Evolutionary conservation across 92 coral and sea anemone genomes (phyloP).

Genomic region (Meandrina meandrites): DNA sequence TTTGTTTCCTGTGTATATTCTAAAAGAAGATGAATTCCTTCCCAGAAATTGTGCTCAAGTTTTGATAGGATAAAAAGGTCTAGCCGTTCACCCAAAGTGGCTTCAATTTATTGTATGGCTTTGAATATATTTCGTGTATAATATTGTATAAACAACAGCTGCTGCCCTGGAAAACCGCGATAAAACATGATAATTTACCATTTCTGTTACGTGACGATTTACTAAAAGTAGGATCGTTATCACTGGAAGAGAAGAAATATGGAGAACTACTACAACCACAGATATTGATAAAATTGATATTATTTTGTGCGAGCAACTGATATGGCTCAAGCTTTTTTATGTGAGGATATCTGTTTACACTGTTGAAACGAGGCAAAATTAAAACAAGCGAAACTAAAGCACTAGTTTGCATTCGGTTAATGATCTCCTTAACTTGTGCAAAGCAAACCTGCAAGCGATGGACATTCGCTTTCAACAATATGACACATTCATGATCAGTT

Average conservation of each 20-base stretch:
- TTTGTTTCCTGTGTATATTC: neutral
- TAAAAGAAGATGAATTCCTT: neutral
- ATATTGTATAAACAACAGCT: neutral
- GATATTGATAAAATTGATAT: neutral
- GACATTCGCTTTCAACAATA: neutral
- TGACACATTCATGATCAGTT: neutral
- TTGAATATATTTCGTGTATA: neutral
- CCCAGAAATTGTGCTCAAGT: neutral
- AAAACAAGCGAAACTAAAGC: constrained; percentile 5
- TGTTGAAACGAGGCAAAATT: constrained; percentile 7
- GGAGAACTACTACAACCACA: neutral
- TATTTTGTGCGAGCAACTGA: neutral
- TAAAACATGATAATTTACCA: neutral
- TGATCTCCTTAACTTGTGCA: constrained; percentile 10
- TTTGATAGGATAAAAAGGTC: neutral
- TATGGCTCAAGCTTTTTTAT: neutral
- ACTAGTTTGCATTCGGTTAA: constrained; percentile 5
- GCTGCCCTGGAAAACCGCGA: neutral
- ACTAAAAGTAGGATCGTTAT: neutral
- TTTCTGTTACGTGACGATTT: neutral
- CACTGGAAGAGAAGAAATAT: neutral
- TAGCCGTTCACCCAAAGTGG: constrained; percentile 2
- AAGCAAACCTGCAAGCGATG: neutral
- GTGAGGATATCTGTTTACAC: neutral
- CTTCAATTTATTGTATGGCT: neutral